These are phyloP conservation scores for Delia radicum DNA, from an alignment of 1,140 invertebrate species.

Conservation along the genomic window DNA sequence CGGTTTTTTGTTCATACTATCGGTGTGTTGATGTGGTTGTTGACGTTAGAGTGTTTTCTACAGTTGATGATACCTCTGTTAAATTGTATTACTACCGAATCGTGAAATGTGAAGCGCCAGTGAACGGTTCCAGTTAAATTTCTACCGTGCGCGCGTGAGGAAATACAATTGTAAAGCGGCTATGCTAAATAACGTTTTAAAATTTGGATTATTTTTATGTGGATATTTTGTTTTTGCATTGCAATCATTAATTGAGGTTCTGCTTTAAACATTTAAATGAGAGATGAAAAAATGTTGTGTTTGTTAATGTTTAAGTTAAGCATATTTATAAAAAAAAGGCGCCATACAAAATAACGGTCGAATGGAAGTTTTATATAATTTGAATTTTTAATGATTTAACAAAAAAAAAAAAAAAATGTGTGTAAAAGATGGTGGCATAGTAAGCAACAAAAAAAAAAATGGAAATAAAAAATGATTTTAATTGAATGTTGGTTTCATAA, in stretches of 20 bases:
- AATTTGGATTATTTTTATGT: background rate
- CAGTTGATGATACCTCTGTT: background rate
- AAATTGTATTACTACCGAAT: background rate
- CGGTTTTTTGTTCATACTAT: background rate
- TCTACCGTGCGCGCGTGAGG: conserved; percentile 12
- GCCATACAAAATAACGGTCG: too few species aligned
- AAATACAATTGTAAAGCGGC: conserved; percentile 17
- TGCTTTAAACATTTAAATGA: background rate
- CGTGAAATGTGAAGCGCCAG: background rate
- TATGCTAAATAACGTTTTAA: conserved; percentile 3
- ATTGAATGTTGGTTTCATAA: too few species aligned
- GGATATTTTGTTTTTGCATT: background rate
- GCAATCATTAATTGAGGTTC: background rate
- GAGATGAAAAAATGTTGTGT: background rate
- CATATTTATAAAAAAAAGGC: too few species aligned
- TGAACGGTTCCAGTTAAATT: conserved; percentile 16
- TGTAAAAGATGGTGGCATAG: too few species aligned
- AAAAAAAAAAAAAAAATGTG: too few species aligned
- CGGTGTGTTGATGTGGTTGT: background rate
- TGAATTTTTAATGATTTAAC: too few species aligned
- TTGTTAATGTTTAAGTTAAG: too few species aligned
- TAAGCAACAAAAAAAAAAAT: too few species aligned
- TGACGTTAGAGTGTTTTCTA: background rate
- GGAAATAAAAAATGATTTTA: too few species aligned
- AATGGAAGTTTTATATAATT: too few species aligned